phyloP scores from a whole-genome alignment of 2,113 vertebrate species.

The Gavialis gangeticus region DNA sequence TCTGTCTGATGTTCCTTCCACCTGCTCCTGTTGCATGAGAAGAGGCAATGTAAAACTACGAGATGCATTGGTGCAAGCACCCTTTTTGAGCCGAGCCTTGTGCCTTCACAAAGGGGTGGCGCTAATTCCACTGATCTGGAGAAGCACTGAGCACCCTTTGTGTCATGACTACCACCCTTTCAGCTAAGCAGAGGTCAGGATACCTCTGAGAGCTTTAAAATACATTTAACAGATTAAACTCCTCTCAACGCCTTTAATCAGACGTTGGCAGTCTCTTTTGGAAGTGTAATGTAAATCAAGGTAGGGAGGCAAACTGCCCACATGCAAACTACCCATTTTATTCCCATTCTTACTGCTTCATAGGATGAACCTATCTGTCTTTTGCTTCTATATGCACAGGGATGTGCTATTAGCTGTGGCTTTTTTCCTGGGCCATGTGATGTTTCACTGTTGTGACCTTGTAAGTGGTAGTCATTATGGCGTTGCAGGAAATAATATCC shows the following conservation, averaged over 20 bases:
- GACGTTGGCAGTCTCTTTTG: constrained; percentile 64
- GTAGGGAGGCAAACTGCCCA: constrained; percentile 64
- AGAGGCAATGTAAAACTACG: background rate
- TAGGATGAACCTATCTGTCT: constrained; percentile 16
- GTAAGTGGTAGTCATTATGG: constrained; percentile 5
- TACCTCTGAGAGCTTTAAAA: no score
- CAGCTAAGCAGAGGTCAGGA: background rate
- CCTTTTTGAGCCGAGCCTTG: background rate
- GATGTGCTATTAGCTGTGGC: constrained; percentile 11
- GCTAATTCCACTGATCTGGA: background rate
- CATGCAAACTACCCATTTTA: constrained; percentile 48
- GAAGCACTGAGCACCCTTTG: background rate
- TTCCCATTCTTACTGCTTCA: constrained; percentile 46
- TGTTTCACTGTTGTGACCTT: background rate
- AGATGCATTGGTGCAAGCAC: background rate
- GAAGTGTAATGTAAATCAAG: constrained; percentile 72
- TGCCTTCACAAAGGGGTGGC: background rate
- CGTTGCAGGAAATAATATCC: background rate
- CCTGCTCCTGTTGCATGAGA: background rate
- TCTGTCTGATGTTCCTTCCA: background rate
- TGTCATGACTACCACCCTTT: background rate
- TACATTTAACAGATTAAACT: constrained; percentile 10
- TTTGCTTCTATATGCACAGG: constrained; percentile 31
- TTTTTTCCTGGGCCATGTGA: constrained; percentile 27
- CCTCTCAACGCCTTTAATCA: constrained; percentile 68